These are phyloP conservation scores for Amphipyra berbera DNA, from an alignment of 2,888 invertebrate species.

Conservation along the genomic window DNA sequence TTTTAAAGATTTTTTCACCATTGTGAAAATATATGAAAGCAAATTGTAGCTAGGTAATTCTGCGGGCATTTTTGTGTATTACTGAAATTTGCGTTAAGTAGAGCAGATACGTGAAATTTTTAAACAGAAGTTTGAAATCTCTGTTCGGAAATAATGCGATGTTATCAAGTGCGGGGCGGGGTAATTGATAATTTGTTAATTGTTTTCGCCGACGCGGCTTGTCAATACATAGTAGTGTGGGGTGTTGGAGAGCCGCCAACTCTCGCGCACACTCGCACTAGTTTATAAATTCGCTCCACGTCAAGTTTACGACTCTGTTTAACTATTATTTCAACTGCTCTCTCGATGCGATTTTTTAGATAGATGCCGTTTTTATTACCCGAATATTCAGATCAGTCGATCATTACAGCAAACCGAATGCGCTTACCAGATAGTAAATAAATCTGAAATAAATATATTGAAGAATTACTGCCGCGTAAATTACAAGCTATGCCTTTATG, in stretches of 20 bases:
- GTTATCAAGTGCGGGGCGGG: constrained; percentile 22
- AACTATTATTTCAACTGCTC: constrained; percentile 77
- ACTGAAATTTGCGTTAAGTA: constrained; percentile 2
- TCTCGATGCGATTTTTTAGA: constrained; percentile 74
- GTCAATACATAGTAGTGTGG: constrained; percentile 66
- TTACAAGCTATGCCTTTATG: constrained; percentile 40
- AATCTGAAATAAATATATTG: constrained; percentile 59
- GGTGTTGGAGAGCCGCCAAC: constrained; percentile 77
- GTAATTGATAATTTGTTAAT: constrained; percentile 69
- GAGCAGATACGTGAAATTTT: no score
- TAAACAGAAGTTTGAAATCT: not conserved
- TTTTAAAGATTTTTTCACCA: constrained; percentile 18
- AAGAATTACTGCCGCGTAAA: constrained; percentile 42
- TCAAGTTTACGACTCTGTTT: constrained; percentile 80
- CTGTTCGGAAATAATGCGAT: constrained; percentile 1
- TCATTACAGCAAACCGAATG: constrained; percentile 59
- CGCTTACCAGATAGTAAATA: constrained; percentile 56
- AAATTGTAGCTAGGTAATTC: constrained; percentile 1
- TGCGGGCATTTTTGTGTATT: not conserved
- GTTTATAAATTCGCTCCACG: constrained; percentile 72
- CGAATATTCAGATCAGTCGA: constrained; percentile 67
- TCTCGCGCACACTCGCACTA: constrained; percentile 69
- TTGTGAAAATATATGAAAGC: constrained; percentile 8
- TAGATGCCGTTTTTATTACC: constrained; percentile 72
- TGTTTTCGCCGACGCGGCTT: constrained; percentile 66